These are phyloP conservation scores for Onychostruthus taczanowskii DNA, from an alignment of 2,113 vertebrate species.

Conservation along the genomic window DNA sequence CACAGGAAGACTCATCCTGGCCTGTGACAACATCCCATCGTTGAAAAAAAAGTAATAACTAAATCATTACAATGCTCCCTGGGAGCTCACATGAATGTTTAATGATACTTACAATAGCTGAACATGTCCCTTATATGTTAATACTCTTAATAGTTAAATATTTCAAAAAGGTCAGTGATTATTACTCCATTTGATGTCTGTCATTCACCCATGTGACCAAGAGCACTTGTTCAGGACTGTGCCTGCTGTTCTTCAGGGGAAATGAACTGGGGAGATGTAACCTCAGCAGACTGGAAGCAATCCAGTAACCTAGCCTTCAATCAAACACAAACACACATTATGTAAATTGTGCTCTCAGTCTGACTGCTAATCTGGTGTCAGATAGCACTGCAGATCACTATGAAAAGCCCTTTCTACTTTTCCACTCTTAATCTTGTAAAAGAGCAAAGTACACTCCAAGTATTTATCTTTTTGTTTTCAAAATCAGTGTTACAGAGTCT, in stretches of 20 bases:
- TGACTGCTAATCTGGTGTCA: neutral
- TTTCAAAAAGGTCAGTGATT: slow-evolving; percentile 25
- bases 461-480: neutral
- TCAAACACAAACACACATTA: neutral
- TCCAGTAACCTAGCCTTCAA: neutral
- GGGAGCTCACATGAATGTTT: neutral
- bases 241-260: neutral
- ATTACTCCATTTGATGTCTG: neutral
- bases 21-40: neutral
- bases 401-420: neutral
- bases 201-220: neutral
- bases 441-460: neutral
- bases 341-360: neutral
- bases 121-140: neutral
- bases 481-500: neutral
- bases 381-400: neutral
- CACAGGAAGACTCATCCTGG: neutral
- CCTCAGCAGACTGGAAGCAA: slow-evolving; percentile 11
- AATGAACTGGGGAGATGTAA: neutral
- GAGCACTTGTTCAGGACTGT: neutral
- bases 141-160: slow-evolving; percentile 8
- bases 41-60: neutral
- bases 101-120: slow-evolving; percentile 18
- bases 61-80: neutral
- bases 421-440: neutral